Conservation (phyloP, 2,797 vertebrate species). For the Clamator glandarius region DNA sequence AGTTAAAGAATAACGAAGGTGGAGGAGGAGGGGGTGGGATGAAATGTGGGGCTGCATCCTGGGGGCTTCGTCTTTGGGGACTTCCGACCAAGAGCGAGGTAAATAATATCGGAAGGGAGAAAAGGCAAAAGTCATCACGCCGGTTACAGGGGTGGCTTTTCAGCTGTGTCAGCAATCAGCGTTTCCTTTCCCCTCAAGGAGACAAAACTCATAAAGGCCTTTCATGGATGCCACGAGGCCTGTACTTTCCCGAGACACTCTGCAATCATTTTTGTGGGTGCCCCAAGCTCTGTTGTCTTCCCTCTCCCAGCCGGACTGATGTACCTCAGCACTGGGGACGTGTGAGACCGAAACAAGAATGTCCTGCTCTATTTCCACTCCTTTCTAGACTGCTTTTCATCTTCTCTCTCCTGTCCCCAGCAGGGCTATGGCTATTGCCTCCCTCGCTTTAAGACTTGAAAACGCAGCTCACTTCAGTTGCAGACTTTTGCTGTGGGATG, state of each 20-base stretch:
- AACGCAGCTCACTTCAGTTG: not conserved
- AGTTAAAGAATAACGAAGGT: slow-evolving; percentile 62
- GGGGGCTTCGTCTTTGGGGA: slow-evolving; percentile 15
- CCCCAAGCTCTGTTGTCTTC: not conserved
- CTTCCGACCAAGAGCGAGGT: not conserved
- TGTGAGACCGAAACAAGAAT: rapidly evolving
- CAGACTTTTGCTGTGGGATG: not conserved
- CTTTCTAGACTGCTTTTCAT: not conserved
- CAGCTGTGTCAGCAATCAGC: not conserved
- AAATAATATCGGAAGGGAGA: not conserved
- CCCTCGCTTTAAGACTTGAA: rapidly evolving
- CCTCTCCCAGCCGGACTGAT: not conserved
- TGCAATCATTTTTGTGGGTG: rapidly evolving
- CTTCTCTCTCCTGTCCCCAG: not conserved
- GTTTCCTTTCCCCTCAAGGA: not conserved
- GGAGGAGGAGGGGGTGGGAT: slow-evolving; percentile 10
- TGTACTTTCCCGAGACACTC: not conserved
- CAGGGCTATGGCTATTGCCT: not conserved
- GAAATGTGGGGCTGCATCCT: slow-evolving; percentile 32
- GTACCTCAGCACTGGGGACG: no score
- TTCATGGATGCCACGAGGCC: not conserved
- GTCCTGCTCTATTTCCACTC: not conserved
- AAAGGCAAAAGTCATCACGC: not conserved
- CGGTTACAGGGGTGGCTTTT: not conserved
- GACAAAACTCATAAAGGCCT: not conserved